phyloP scores from a whole-genome alignment of 2,888 invertebrate species.

The Platycnemis pennipes region DNA sequence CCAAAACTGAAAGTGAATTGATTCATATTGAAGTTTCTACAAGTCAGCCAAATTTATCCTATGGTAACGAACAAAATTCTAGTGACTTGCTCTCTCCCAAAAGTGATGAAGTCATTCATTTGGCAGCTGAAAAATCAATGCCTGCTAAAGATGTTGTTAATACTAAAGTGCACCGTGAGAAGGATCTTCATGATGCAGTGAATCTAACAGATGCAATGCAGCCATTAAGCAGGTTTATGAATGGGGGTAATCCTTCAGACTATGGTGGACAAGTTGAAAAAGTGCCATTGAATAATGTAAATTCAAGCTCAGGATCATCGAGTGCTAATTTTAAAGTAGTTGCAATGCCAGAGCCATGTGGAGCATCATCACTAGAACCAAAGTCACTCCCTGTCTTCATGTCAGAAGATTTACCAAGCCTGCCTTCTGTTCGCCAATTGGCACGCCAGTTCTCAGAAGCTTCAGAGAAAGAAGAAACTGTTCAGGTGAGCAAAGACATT shows the following conservation, averaged over 20 bases:
- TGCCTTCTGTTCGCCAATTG: slow-evolving; percentile 86
- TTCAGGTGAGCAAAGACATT: not conserved
- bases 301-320: not conserved
- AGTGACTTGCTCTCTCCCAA: not conserved
- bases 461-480: slow-evolving; percentile 69
- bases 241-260: not conserved
- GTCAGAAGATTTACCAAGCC: not conserved
- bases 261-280: not conserved
- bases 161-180: not conserved
- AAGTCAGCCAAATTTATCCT: not conserved
- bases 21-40: slow-evolving; percentile 35
- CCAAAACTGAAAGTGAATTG: slow-evolving; percentile 70
- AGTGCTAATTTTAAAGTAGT: not conserved
- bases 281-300: not conserved
- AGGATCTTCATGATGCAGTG: not conserved
- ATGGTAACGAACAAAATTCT: not conserved
- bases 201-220: not conserved
- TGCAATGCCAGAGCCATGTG: not conserved
- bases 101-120: not conserved
- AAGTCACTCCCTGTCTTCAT: not conserved
- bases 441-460: slow-evolving; percentile 73
- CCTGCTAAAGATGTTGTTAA: not conserved
- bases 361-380: not conserved
- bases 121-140: not conserved
- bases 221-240: not conserved